Conservation (phyloP, 2,797 vertebrate species). For the Malurus leucopterus region DNA sequence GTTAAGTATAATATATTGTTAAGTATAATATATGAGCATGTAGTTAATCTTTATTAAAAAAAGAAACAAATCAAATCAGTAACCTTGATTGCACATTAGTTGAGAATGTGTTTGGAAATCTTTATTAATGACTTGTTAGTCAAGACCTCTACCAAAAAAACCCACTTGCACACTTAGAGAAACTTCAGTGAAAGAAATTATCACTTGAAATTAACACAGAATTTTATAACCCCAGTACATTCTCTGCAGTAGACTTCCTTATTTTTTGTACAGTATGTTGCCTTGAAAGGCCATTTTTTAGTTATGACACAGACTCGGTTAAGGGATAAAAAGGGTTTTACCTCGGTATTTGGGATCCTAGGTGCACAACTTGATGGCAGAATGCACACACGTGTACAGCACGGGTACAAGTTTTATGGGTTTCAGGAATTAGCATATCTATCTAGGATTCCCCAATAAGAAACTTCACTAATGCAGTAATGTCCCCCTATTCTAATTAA, state of each 20-base stretch:
- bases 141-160: background rate
- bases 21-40: background rate
- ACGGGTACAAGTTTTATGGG: too few species aligned
- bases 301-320: too few species aligned
- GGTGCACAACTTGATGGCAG: too few species aligned
- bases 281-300: too few species aligned
- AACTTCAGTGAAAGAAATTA: background rate
- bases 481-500: too few species aligned
- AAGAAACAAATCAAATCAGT: background rate
- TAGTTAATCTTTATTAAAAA: background rate
- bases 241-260: background rate
- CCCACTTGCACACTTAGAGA: background rate
- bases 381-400: too few species aligned
- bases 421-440: too few species aligned
- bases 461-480: too few species aligned
- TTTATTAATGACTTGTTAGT: background rate
- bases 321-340: too few species aligned
- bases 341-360: too few species aligned
- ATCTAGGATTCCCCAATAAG: too few species aligned
- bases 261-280: background rate
- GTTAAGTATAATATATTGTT: background rate
- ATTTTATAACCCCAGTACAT: background rate
- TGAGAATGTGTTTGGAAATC: background rate
- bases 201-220: background rate
- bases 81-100: background rate